Percentiles rank a stretch among this genome's conserved stretches.
Evolutionary conservation across 1,140 invertebrate species (phyloP).

Genomic region (Sesamia nonagrioides): DNA sequence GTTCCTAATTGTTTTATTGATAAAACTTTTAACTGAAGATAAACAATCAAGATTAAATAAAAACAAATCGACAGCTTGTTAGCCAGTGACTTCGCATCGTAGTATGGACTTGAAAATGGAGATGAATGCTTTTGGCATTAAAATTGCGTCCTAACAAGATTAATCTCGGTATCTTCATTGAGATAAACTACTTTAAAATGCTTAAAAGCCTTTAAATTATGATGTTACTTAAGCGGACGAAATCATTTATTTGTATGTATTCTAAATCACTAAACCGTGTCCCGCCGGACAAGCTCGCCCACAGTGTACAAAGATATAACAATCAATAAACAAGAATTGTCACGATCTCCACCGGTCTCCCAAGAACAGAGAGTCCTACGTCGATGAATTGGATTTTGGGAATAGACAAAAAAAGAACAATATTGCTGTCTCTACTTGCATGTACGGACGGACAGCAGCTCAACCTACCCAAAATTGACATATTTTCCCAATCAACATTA

Average conservation of each 20-base stretch:
- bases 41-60: no score
- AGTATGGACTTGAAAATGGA: no score
- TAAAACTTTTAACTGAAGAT: background rate
- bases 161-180: conserved; percentile 1
- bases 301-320: background rate
- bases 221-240: conserved; percentile 1
- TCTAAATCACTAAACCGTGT: background rate
- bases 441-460: no score
- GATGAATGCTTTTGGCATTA: background rate
- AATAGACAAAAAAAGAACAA: background rate
- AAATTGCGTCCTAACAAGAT: background rate
- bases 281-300: background rate
- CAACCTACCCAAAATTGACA: no score
- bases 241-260: background rate
- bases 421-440: background rate
- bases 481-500: no score
- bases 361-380: background rate
- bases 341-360: background rate
- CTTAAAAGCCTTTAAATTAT: conserved; percentile 8
- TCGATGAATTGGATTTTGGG: background rate
- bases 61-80: no score
- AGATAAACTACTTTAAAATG: background rate
- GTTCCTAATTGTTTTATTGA: conserved; percentile 23
- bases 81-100: no score
- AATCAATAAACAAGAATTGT: conserved; percentile 25